A percentile compares a stretch with the other conserved stretches of the same genome.
phyloP scores from a whole-genome alignment of 2,113 vertebrate genomes.

The Vanacampus margaritifer region DNA sequence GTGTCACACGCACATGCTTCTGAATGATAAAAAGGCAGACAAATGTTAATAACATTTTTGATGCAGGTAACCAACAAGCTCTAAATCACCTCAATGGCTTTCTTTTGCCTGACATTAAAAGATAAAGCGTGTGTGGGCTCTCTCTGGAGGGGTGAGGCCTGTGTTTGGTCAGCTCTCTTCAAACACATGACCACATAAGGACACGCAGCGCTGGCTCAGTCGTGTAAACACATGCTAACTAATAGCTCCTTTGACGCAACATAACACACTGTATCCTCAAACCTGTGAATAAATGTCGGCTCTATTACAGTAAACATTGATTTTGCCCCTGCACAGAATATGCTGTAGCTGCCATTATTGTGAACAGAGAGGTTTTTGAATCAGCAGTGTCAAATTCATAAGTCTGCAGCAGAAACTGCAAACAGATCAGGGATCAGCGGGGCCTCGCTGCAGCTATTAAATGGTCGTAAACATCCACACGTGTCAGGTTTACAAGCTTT shows the following conservation, averaged over 20 bases:
- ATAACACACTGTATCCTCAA: constrained; percentile 32
- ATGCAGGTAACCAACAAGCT: constrained; percentile 3
- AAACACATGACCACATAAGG: constrained; percentile 77
- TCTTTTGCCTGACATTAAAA: constrained; percentile 2
- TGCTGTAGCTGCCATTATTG: constrained; percentile 3
- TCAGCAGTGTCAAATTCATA: background rate
- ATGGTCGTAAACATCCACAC: constrained; percentile 7
- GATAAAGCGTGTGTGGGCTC: constrained; percentile 13
- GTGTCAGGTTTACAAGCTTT: background rate
- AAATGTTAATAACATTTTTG: background rate
- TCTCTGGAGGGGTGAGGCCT: constrained; percentile 46
- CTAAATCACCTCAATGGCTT: constrained; percentile 20
- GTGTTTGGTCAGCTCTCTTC: constrained; percentile 53
- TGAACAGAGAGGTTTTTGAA: constrained; percentile 31
- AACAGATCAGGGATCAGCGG: background rate
- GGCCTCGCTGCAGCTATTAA: constrained; percentile 1
- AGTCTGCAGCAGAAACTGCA: constrained; percentile 6
- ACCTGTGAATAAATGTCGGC: constrained; percentile 13
- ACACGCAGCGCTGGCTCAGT: constrained; percentile 58
- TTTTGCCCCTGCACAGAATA: constrained; percentile 3
- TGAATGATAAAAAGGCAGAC: background rate
- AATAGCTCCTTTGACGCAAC: constrained; percentile 44
- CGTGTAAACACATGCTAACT: constrained; percentile 68
- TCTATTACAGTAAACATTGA: constrained; percentile 25
- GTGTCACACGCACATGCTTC: no score